Percentiles rank a stretch among this genome's conserved stretches.
Conservation (phyloP, 2,113 vertebrate genomes). For the Labrus mixtus region DNA sequence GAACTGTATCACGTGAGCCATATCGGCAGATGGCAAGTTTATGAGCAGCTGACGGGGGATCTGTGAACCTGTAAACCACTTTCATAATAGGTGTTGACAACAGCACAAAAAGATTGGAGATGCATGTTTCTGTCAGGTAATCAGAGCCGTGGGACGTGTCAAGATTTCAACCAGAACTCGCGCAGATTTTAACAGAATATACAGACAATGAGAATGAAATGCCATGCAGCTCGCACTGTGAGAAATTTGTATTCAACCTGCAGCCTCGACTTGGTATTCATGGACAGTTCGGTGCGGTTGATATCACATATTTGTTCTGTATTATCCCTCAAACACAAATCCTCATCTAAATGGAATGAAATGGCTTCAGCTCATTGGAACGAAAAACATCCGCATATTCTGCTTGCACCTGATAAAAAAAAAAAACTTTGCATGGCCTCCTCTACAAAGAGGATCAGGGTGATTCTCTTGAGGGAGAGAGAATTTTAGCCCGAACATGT, state of each 20-base stretch:
- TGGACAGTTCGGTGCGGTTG: conserved; percentile 14
- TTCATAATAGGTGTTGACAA: not conserved
- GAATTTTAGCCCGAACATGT: conserved; percentile 49
- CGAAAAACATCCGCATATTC: conserved; percentile 47
- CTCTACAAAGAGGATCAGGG: conserved; percentile 59
- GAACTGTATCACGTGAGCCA: not conserved
- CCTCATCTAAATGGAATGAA: conserved; percentile 39
- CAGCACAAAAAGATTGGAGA: not conserved
- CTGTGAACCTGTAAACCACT: not conserved
- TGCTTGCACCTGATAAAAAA: conserved; percentile 65
- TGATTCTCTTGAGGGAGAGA: conserved; percentile 60
- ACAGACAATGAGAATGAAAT: not conserved
- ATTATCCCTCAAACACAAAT: conserved; percentile 56
- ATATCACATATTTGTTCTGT: conserved; percentile 46
- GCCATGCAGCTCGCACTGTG: too few relatives aligned
- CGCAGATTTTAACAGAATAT: not conserved
- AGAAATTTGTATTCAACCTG: conserved; percentile 22
- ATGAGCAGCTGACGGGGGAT: not conserved
- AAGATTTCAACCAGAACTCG: too few relatives aligned
- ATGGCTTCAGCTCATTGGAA: conserved; percentile 44
- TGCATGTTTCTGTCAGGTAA: not conserved
- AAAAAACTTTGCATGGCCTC: conserved; percentile 51
- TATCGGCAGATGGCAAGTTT: not conserved
- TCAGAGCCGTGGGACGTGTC: not conserved
- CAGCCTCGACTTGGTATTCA: conserved; percentile 31